phyloP scores from a whole-genome alignment of 2,797 vertebrate genomes.

The Trachurus trachurus region DNA sequence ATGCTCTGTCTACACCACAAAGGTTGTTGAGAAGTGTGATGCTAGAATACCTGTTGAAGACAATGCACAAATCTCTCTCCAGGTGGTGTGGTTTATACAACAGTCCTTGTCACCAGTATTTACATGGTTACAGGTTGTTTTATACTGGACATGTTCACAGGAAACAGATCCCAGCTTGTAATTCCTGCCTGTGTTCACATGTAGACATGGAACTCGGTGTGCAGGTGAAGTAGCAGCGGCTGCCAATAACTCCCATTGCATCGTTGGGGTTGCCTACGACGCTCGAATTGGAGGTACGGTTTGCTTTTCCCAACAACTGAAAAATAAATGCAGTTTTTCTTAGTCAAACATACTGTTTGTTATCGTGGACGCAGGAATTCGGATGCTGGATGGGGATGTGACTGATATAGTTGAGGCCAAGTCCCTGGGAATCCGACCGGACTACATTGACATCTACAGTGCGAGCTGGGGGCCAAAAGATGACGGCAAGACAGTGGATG shows the following conservation, averaged over 20 bases:
- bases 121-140: neutral
- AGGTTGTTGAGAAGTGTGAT: too few relatives aligned
- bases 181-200: conserved; percentile 25
- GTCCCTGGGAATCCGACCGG: conserved; percentile 89
- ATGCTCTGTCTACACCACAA: too few relatives aligned
- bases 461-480: conserved; percentile 95
- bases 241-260: conserved; percentile 90
- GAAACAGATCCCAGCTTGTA: too few relatives aligned
- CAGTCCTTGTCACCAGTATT: neutral
- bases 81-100: too few relatives aligned
- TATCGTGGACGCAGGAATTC: conserved; percentile 84
- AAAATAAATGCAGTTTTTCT: too few relatives aligned
- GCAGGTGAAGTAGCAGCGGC: conserved; percentile 91
- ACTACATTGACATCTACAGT: conserved; percentile 94
- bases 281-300: conserved; percentile 89
- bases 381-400: conserved; percentile 93
- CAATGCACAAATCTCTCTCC: too few relatives aligned
- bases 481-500: conserved; percentile 90
- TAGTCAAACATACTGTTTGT: too few relatives aligned
- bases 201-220: conserved; percentile 93
- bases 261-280: conserved; percentile 88
- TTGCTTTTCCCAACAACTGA: neutral
- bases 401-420: conserved; percentile 91
- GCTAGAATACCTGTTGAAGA: too few relatives aligned
- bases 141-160: neutral